Percentiles rank a stretch among this genome's conserved stretches.
These are phyloP conservation scores for Leptinotarsa tumamoca DNA, from an alignment of 2,888 invertebrate genomes.

Conservation along the genomic window DNA sequence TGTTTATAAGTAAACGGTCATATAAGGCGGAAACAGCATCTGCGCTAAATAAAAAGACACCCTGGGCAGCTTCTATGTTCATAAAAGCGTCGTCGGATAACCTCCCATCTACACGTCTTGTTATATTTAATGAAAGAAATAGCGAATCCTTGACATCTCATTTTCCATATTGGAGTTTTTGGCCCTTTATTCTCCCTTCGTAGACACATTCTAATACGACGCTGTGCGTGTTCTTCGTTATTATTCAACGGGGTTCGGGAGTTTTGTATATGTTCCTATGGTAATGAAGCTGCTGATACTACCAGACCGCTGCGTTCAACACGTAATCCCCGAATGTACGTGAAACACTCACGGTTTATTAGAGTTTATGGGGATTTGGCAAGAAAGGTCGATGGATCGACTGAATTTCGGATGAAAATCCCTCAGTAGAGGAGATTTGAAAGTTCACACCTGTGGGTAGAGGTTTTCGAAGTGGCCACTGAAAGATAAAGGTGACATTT, in stretches of 20 bases:
- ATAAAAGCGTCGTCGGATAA: not conserved
- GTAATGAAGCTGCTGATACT: constrained; percentile 17
- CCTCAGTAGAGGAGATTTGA: not conserved
- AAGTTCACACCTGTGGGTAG: not conserved
- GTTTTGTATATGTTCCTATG: constrained; percentile 21
- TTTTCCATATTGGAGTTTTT: not conserved
- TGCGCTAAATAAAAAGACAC: not conserved
- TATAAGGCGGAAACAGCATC: too few species aligned
- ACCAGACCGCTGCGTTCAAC: constrained; percentile 16
- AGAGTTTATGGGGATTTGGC: constrained; percentile 14
- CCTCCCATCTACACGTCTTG: not conserved
- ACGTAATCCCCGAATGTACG: constrained; percentile 17
- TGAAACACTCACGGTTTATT: constrained; percentile 19
- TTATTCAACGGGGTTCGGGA: constrained; percentile 11
- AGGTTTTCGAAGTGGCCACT: not conserved
- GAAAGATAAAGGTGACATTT: too few species aligned
- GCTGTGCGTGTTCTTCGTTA: constrained; percentile 9
- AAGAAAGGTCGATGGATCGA: constrained; percentile 11
- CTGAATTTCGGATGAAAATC: constrained; percentile 5
- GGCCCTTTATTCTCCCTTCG: not conserved
- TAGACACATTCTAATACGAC: constrained; percentile 3
- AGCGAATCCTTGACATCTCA: constrained; percentile 5
- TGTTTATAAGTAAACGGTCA: too few species aligned
- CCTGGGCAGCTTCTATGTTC: not conserved
- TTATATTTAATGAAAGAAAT: not conserved